Percentiles rank a stretch among this genome's conserved stretches.
Conservation (phyloP, 2,113 vertebrate species). For the Tricholaema leucomelas region DNA sequence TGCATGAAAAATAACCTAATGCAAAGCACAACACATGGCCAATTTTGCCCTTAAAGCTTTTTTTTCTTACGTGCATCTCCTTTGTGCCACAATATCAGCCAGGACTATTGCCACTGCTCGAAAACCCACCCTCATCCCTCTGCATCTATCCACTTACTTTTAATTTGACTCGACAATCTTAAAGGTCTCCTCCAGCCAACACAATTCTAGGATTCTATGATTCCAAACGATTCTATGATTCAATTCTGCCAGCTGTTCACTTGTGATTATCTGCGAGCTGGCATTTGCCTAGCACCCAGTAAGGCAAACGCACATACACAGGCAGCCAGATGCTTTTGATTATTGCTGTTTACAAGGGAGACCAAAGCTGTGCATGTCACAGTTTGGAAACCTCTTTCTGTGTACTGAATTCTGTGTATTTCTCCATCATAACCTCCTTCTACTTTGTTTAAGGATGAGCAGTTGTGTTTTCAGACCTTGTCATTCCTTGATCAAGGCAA, state of each 20-base stretch:
- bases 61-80: background rate
- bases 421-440: background rate
- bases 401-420: background rate
- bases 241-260: background rate
- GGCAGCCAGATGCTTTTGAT: conserved; percentile 47
- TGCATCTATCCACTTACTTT: background rate
- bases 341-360: conserved; percentile 45
- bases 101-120: background rate
- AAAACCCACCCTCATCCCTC: background rate
- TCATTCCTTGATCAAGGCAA: background rate
- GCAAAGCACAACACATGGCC: background rate
- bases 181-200: too few species aligned
- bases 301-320: background rate
- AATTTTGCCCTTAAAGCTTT: background rate
- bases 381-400: background rate
- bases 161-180: background rate
- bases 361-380: background rate
- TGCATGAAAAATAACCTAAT: background rate
- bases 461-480: background rate
- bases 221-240: too few species aligned
- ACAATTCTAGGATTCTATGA: too few species aligned
- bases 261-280: background rate
- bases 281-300: conserved; percentile 23
- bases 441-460: background rate
- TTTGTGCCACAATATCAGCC: background rate